Conservation (phyloP, 2,888 invertebrate genomes). For the Ochropleura leucogaster region DNA sequence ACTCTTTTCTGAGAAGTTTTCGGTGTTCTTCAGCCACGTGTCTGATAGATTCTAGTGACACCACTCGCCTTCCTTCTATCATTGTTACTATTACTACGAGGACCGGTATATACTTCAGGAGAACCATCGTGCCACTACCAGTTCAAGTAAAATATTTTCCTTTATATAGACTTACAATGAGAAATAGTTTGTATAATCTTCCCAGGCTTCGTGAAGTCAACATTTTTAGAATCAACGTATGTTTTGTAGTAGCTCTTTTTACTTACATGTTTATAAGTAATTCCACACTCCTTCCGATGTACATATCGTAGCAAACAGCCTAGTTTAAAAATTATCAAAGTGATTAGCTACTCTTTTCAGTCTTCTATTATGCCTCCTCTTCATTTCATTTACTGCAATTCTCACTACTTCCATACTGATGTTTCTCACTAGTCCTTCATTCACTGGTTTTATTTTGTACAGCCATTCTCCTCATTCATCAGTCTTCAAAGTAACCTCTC, state of each 20-base stretch:
- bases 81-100: conserved; percentile 19
- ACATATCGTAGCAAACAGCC: no score
- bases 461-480: no score
- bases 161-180: conserved; percentile 59
- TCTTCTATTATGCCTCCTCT: no score
- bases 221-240: conserved; percentile 45
- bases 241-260: conserved; percentile 36
- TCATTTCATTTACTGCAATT: no score
- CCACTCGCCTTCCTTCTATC: not conserved
- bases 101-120: conserved; percentile 30
- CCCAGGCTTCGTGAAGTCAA: conserved; percentile 51
- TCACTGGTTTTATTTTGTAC: no score
- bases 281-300: conserved; percentile 2
- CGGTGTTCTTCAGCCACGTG: rapidly evolving
- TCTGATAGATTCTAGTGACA: no score
- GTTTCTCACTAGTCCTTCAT: no score
- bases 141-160: conserved; percentile 22
- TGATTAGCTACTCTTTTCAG: no score
- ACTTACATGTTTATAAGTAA: not conserved
- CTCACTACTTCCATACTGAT: no score
- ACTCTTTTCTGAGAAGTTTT: not conserved
- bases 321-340: no score
- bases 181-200: conserved; percentile 40
- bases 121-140: conserved; percentile 49
- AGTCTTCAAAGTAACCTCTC: no score